Percentiles rank a stretch among this genome's conserved stretches.
phyloP scores from a whole-genome alignment of 30 jellyfish, hydroid and myxozoan genomes.

The Phacellophora camtschatica region DNA sequence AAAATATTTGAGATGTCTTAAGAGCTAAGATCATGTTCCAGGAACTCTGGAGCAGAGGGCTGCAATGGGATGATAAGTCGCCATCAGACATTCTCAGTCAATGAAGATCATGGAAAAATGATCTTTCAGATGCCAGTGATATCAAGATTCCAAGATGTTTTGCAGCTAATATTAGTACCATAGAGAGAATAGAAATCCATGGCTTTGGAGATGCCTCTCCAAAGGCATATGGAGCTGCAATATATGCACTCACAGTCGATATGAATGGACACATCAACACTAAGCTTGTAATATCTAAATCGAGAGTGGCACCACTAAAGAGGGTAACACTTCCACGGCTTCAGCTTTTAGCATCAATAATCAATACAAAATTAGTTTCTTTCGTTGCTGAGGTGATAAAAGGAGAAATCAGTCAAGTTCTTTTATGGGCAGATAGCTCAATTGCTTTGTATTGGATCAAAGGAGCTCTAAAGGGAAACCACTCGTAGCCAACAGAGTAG shows the following conservation, averaged over 20 bases:
- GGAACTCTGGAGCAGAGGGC: neutral
- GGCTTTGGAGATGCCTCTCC: slow-evolving; percentile 38
- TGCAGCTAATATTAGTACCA: neutral
- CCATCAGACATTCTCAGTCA: neutral
- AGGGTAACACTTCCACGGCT: neutral
- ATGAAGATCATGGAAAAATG: slow-evolving; percentile 6
- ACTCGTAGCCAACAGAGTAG: too few species aligned
- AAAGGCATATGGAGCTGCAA: slow-evolving; percentile 19
- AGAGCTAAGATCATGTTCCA: slow-evolving; percentile 1
- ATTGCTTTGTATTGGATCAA: neutral
- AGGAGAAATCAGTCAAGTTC: neutral
- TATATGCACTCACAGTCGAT: neutral
- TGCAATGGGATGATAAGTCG: too few species aligned
- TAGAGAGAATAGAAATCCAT: neutral
- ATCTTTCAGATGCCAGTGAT: neutral
- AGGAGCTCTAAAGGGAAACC: neutral
- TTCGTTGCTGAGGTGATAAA: too few species aligned
- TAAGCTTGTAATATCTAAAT: neutral
- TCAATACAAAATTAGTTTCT: neutral
- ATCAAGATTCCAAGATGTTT: slow-evolving; percentile 10
- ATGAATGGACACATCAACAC: neutral
- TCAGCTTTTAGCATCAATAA: neutral
- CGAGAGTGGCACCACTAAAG: neutral
- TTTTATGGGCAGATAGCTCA: neutral
- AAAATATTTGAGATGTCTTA: slow-evolving; percentile 15